Conservation (phyloP, 2,888 invertebrate species). For the Troides oblongomaculatus region DNA sequence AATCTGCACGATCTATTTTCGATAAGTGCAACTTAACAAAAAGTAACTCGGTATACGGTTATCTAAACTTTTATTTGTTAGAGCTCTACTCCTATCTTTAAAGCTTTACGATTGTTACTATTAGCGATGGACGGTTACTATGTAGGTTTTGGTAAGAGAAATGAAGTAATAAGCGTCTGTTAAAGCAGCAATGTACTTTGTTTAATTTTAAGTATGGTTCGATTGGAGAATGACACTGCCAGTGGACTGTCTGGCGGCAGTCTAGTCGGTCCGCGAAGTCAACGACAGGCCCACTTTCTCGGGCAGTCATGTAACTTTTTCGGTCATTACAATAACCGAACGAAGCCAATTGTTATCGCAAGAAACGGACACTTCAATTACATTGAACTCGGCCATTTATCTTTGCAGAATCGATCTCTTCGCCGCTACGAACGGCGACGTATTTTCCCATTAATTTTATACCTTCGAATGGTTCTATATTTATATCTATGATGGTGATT, state of each 20-base stretch:
- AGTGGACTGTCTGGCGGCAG: slow-evolving; percentile 58
- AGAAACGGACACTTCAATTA: slow-evolving; percentile 58
- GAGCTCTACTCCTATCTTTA: not conserved
- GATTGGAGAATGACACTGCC: slow-evolving; percentile 30
- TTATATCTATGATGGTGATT: not conserved
- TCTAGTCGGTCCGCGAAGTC: slow-evolving; percentile 63
- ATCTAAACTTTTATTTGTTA: not conserved
- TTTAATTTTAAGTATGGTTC: slow-evolving; percentile 22
- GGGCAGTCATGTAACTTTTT: slow-evolving; percentile 61
- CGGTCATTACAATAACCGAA: slow-evolving; percentile 60
- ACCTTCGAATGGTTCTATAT: not conserved
- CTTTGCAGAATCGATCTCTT: slow-evolving; percentile 41
- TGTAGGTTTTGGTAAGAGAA: slow-evolving; percentile 11
- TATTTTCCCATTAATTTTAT: slow-evolving; percentile 18
- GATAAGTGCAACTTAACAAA: no score
- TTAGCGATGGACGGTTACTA: not conserved
- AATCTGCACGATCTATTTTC: no score
- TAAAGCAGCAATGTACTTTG: slow-evolving; percentile 38
- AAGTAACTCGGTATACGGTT: no score
- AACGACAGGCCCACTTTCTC: slow-evolving; percentile 72
- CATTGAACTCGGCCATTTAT: slow-evolving; percentile 53
- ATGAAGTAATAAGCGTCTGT: not conserved
- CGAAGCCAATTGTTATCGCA: slow-evolving; percentile 58
- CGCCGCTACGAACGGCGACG: not conserved
- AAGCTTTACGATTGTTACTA: not conserved